Conservation (phyloP, 2,888 invertebrate genomes). For the Kuschelorhynchus macadamiae region DNA sequence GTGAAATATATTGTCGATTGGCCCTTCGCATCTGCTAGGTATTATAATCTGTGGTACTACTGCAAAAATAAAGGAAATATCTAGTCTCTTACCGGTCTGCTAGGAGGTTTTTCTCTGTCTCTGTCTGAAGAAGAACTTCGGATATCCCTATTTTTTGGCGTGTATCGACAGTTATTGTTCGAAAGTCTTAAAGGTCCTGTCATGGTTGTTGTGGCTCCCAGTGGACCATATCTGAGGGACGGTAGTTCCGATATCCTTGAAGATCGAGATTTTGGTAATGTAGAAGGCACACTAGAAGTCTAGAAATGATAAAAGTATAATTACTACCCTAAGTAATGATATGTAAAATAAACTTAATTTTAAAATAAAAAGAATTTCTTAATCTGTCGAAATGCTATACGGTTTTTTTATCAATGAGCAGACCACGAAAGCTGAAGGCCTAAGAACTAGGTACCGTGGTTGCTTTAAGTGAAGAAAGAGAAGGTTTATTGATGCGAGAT, state of each 20-base stretch:
- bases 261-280: constrained; percentile 45
- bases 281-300: constrained; percentile 13
- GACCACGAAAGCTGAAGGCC: too few species aligned
- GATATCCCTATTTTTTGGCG: constrained; percentile 43
- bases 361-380: too few species aligned
- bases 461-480: too few species aligned
- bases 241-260: constrained; percentile 62
- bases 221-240: constrained; percentile 61
- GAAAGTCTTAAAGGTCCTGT: constrained; percentile 59
- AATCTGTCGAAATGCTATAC: too few species aligned
- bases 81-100: constrained; percentile 54
- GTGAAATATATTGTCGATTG: too few species aligned
- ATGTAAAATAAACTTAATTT: too few species aligned
- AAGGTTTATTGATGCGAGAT: too few species aligned
- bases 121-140: constrained; percentile 45
- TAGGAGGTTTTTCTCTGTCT: constrained; percentile 35
- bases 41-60: too few species aligned
- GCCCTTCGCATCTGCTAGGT: too few species aligned
- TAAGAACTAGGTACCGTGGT: too few species aligned
- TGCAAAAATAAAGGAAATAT: too few species aligned
- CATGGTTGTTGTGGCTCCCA: constrained; percentile 57
- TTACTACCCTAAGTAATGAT: neutral
- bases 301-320: constrained; percentile 7
- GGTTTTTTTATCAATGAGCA: too few species aligned
- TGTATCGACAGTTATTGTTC: constrained; percentile 16